Evolutionary conservation across 2,113 vertebrate genomes (phyloP).

Genomic region (Neodon shergylaensis): DNA sequence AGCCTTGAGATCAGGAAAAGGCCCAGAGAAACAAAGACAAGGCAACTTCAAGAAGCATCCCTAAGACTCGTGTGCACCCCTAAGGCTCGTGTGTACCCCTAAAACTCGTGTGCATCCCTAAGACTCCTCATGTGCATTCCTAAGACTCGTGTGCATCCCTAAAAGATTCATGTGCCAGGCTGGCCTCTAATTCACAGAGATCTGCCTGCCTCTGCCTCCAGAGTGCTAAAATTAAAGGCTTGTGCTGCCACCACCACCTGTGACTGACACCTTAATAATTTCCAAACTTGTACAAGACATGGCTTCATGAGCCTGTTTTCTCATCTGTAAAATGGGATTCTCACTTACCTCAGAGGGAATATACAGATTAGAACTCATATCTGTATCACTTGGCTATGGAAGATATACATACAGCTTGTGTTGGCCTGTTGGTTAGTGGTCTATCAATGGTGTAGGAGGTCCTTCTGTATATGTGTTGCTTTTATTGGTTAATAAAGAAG

Average conservation of each 20-base stretch:
- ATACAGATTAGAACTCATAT: background rate
- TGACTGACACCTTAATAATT: background rate
- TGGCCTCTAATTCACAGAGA: background rate
- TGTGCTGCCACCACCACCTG: background rate
- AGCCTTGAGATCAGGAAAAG: background rate
- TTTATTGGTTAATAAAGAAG: too few species aligned
- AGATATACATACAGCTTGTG: background rate
- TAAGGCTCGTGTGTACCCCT: too few species aligned
- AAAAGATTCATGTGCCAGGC: too few species aligned
- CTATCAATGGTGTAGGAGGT: too few species aligned
- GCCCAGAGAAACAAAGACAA: background rate
- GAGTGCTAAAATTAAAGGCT: background rate
- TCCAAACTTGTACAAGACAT: background rate
- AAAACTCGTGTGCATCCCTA: too few species aligned
- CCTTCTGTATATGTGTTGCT: too few species aligned
- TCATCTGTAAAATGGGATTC: background rate
- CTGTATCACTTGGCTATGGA: background rate
- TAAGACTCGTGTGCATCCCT: too few species aligned
- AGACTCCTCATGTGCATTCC: too few species aligned
- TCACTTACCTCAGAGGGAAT: background rate
- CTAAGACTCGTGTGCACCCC: background rate
- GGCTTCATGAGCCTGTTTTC: background rate
- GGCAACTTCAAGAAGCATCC: background rate
- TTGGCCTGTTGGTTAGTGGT: background rate
- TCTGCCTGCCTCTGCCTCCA: background rate